These are phyloP conservation scores for Phaethon lepturus DNA, from an alignment of 2,113 vertebrate genomes.

Conservation along the genomic window DNA sequence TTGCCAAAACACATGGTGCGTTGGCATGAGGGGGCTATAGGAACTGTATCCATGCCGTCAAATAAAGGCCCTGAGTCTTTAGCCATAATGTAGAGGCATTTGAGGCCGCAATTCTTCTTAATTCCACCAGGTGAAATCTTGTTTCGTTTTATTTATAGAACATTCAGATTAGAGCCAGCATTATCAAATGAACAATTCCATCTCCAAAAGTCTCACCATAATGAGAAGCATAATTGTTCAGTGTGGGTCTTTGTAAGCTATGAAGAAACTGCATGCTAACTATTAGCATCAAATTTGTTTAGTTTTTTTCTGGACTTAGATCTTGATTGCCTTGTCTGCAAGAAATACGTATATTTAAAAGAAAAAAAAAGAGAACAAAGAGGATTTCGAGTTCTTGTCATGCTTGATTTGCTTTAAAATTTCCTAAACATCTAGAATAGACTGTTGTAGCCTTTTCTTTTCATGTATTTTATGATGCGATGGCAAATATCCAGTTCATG, in stretches of 20 bases:
- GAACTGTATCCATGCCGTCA: not conserved
- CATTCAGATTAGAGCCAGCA: not conserved
- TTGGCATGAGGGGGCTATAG: not conserved
- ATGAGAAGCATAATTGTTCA: not conserved
- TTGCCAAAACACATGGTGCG: not conserved
- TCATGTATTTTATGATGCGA: not conserved
- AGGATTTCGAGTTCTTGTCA: not conserved
- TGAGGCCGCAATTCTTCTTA: not conserved
- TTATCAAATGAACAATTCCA: not conserved
- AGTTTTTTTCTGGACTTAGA: not conserved
- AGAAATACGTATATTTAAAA: not conserved
- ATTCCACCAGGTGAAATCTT: not conserved
- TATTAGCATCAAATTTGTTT: not conserved
- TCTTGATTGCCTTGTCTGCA: not conserved
- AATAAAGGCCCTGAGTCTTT: not conserved
- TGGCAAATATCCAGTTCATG: not conserved
- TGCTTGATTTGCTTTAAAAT: not conserved
- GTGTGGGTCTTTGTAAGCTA: not conserved
- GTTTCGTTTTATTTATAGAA: not conserved
- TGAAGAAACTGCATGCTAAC: not conserved
- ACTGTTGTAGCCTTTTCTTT: not conserved
- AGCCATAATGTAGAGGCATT: not conserved
- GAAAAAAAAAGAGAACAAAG: not conserved
- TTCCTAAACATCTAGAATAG: not conserved
- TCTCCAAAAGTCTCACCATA: not conserved